Evolutionary conservation across 1,140 invertebrate species (phyloP).

Genomic region (Nixonia krombeini): DNA sequence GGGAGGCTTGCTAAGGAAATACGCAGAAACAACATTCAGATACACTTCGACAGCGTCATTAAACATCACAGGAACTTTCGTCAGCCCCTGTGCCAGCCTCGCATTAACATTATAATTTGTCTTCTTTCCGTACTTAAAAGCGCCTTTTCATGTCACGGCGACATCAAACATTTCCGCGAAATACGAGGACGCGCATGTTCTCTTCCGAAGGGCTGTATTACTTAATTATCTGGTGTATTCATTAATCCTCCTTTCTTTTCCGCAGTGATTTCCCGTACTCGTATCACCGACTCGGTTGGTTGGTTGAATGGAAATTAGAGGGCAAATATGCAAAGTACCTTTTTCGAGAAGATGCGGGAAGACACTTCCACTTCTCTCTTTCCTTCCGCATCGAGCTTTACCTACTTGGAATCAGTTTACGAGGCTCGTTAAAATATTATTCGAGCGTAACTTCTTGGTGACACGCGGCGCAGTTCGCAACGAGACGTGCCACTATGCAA

Average conservation of each 20-base stretch:
- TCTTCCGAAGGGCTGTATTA: neutral
- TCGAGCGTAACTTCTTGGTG: slow-evolving; percentile 65
- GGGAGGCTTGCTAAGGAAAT: slow-evolving; percentile 30
- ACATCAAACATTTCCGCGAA: neutral
- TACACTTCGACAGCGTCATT: slow-evolving; percentile 31
- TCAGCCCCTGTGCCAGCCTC: neutral
- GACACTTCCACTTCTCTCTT: slow-evolving; percentile 21
- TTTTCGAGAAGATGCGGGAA: slow-evolving; percentile 52
- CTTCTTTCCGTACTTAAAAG: neutral
- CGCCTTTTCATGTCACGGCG: neutral
- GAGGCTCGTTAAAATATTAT: slow-evolving; percentile 69
- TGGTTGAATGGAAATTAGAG: slow-evolving; percentile 49
- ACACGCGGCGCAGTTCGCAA: slow-evolving; percentile 63
- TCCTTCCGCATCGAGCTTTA: slow-evolving; percentile 24
- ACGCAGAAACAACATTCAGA: slow-evolving; percentile 43
- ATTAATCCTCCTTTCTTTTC: slow-evolving; percentile 3
- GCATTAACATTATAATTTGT: slow-evolving; percentile 10
- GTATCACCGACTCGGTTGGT: slow-evolving; percentile 29
- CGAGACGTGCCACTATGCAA: slow-evolving; percentile 62
- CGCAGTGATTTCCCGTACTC: neutral
- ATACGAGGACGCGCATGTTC: neutral
- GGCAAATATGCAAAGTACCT: slow-evolving; percentile 62
- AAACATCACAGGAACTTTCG: slow-evolving; percentile 23
- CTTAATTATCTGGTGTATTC: neutral
- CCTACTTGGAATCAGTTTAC: slow-evolving; percentile 64